Evolutionary conservation across 2,113 vertebrate genomes (phyloP).

Genomic region (Diadophis punctatus): DNA sequence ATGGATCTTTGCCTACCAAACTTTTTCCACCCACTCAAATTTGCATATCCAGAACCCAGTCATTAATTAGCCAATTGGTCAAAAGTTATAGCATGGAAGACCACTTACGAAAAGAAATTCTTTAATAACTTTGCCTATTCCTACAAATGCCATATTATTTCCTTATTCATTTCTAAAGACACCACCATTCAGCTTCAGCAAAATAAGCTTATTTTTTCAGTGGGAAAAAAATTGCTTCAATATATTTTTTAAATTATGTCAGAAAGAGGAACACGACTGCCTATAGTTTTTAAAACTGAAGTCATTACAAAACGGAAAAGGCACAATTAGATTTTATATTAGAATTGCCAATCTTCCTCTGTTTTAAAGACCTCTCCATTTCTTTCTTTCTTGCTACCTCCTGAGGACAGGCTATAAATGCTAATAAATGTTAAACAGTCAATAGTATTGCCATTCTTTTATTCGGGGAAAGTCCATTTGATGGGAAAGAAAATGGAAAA

Average conservation of each 20-base stretch:
- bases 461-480: background rate
- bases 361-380: background rate
- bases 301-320: background rate
- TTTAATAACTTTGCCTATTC: background rate
- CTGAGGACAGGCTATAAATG: background rate
- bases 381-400: background rate
- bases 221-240: background rate
- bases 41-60: background rate
- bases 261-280: background rate
- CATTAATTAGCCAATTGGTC: background rate
- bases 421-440: background rate
- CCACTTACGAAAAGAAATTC: background rate
- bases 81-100: background rate
- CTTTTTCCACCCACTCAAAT: background rate
- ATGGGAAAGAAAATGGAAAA: background rate
- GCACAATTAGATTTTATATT: background rate
- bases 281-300: background rate
- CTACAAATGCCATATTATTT: background rate
- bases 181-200: background rate
- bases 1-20: background rate
- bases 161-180: background rate
- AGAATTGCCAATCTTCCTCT: background rate
- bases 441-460: background rate
- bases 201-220: background rate
- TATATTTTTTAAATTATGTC: background rate